Percentiles rank a stretch among this genome's conserved stretches.
These are phyloP conservation scores for Anser cygnoides DNA, from an alignment of 2,113 vertebrate species.

Conservation along the genomic window DNA sequence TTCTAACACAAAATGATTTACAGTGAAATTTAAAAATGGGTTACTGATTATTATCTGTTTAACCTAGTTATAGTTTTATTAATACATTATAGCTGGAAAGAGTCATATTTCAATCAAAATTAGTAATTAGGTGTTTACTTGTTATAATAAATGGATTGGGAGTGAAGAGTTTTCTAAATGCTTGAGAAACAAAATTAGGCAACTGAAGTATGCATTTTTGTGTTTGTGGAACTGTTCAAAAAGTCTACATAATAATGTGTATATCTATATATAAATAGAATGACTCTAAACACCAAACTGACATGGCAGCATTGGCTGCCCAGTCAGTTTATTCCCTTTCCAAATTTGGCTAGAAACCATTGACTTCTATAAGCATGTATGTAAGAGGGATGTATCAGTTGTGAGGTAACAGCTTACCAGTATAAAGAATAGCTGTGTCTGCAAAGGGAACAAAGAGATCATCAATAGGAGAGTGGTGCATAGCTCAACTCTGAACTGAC, in stretches of 20 bases:
- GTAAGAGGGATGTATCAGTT: background rate
- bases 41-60: slow-evolving; percentile 17
- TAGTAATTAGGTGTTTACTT: slow-evolving; percentile 28
- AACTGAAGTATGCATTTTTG: background rate
- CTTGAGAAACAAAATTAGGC: background rate
- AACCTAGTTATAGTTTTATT: background rate
- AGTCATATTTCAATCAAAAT: slow-evolving; percentile 21
- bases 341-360: background rate
- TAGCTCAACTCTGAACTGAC: background rate
- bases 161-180: background rate
- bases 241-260: background rate
- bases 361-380: background rate
- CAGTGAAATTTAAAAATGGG: slow-evolving; percentile 19
- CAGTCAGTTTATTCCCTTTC: background rate
- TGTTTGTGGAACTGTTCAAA: background rate
- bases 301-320: background rate
- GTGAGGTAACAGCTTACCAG: background rate
- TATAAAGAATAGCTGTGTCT: background rate
- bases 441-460: background rate
- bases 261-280: background rate
- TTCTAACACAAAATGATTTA: slow-evolving; percentile 64
- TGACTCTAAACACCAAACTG: background rate
- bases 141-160: background rate
- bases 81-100: slow-evolving; percentile 28
- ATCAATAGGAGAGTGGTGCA: background rate